Conservation (phyloP, 1,140 invertebrate species). For the Diabrotica virgifera region DNA sequence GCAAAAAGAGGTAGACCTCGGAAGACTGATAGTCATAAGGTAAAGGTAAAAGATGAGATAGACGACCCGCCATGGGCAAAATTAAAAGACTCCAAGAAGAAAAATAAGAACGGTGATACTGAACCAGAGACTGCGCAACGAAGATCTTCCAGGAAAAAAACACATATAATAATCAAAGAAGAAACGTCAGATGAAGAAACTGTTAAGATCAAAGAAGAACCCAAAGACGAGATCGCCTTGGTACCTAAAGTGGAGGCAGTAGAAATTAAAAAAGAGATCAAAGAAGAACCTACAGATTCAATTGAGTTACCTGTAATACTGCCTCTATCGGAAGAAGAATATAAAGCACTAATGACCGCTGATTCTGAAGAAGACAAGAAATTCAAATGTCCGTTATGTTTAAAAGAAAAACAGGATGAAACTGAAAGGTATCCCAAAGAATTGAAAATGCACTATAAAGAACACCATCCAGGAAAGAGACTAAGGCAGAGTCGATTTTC, state of each 20-base stretch:
- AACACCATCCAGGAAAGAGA: conserved; percentile 31
- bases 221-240: not conserved
- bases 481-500: conserved; percentile 30
- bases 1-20: conserved; percentile 31
- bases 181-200: not conserved
- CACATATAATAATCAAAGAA: not conserved
- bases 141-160: conserved; percentile 1
- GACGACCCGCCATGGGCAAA: conserved; percentile 9
- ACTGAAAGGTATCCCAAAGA: conserved; percentile 28
- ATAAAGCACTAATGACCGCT: conserved; percentile 20
- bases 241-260: not conserved
- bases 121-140: not conserved
- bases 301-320: conserved; percentile 10
- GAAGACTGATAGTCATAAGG: conserved; percentile 6
- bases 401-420: conserved; percentile 25
- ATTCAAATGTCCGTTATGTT: conserved; percentile 33
- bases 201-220: conserved; percentile 12
- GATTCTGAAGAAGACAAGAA: conserved; percentile 21
- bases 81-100: not conserved
- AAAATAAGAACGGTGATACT: conserved; percentile 11
- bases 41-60: conserved; percentile 5
- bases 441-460: conserved; percentile 34
- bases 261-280: conserved; percentile 15
- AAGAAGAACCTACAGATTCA: conserved; percentile 13
- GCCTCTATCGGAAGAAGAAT: conserved; percentile 20